phyloP scores from a whole-genome alignment of 2,888 invertebrate genomes.

The Choristoneura rosaceana region DNA sequence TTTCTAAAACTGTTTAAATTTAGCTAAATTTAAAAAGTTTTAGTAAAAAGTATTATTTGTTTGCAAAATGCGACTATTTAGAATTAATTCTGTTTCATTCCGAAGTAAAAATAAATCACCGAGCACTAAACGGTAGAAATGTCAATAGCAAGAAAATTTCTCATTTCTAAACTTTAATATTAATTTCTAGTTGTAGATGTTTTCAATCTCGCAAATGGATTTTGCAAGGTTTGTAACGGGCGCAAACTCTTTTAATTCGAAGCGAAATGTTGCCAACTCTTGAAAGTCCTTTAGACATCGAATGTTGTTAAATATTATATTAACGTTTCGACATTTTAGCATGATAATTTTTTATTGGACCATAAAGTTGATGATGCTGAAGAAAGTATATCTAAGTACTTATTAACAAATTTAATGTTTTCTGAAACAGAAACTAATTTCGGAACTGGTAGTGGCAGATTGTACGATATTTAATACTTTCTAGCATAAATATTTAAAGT shows the following conservation, averaged over 20 bases:
- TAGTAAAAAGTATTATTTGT: no score
- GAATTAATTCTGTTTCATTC: no score
- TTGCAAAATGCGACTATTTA: no score
- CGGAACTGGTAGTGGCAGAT: no score
- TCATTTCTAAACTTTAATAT: conserved; percentile 20
- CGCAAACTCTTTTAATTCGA: conserved; percentile 26
- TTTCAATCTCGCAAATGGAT: conserved; percentile 23
- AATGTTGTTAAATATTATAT: background rate
- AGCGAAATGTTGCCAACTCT: conserved; percentile 18
- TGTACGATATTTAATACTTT: no score
- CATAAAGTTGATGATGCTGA: background rate
- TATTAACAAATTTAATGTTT: background rate
- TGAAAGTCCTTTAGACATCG: conserved; percentile 1
- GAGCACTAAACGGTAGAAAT: background rate
- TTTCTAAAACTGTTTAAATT: no score
- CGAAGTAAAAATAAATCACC: background rate
- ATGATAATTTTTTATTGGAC: background rate
- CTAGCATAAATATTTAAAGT: no score
- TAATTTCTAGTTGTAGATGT: conserved; percentile 22
- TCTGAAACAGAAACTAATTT: background rate
- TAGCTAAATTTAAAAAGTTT: no score
- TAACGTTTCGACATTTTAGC: background rate
- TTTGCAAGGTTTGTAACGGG: conserved; percentile 3
- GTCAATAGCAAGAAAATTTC: background rate
- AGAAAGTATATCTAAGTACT: background rate